Evolutionary conservation across 2,113 vertebrate genomes (phyloP), one percentile per base, ranked within the genome.

Genomic region (Paramisgurnus dabryanus): DNA sequence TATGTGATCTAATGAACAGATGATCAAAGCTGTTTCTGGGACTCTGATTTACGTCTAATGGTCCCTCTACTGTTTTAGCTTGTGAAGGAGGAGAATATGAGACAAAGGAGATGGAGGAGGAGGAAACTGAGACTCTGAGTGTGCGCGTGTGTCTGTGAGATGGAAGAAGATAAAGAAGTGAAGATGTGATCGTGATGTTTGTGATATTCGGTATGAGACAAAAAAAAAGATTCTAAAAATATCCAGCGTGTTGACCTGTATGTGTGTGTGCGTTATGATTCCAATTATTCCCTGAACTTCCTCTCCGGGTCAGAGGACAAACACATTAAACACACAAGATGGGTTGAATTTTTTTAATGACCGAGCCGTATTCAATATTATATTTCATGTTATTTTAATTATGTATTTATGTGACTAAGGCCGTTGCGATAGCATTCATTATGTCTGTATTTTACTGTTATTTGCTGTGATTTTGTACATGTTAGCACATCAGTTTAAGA

Each of bases 1-100:
- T 73, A 22, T 10, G 61, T 73, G 79, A 79, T 76, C 67, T 84
- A 80, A 84, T 80, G 73, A 77, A 64, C 67, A 83, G 50, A 75
- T 66, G 67, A 83, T 75, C 55, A 61, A 79, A 83, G 76, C 78
- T 55, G 58, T 79, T 79, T 79, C 78, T 64, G 67, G 57, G 67
- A 75, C 27, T 74, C 50, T 75, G 73, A 43, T 75, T 64, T 64
- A 64, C 43, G 22, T 75, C 57, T 75, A 64, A 75, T 75, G 18
- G 63, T 75, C 49, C 61, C 70, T 47, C 61, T 74, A 66, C 65
- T 75, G 70, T 74, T 67, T 75, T 39, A 77, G 10, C 78, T 4
- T 5, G 8, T 39, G 73, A 75, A 75, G 55, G 71, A 74, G 55
- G 71, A 74, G 71, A 60, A 74, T 45, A 40, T 60, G 40, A 73